Base-by-base conservation (phyloP, 2,888 invertebrate genomes). In the Eupelmus urozonus region DNA sequence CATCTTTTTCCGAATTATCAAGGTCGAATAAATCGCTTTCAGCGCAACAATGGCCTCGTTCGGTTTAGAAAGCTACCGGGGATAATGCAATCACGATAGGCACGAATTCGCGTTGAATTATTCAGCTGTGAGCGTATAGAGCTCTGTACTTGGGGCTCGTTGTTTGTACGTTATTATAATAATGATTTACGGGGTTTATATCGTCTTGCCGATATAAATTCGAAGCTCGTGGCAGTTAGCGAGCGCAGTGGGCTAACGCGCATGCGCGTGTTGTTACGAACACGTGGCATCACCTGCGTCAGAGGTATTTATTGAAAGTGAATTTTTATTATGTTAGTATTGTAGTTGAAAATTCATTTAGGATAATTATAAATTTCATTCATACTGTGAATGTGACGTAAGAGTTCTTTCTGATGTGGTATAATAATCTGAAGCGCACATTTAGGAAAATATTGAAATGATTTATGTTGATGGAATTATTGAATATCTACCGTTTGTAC, bases 181-280 rank as follows among this genome's bases (percentile, higher is more conserved):
- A 84, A 86, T 86, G 85, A 87, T 87, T 87, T 86, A 86, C 83
- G 83, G 85, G 83, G 82, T 84, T 85, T 84, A 84, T 86, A 86
- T 85, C 86, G 86, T 85, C 86, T 85, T 84, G 84, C 85, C 79
- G 84, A 85, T 85, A 86, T 86, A 87, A 87, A 87, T 87, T 87
- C 85, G 85, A 86, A 86, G 85, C 86, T 87, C 82, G 27, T 49
- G 51, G 9, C 72, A n/a, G 42, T 11, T 25, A 16, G 53, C 53
- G 5, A 23, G 9, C 70, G 3, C 42, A 16, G 16, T 53, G 23
- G 13, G 40, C 72, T 1, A 34, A 29, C 53, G 72, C 65, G 65
- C 71, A 66, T 71, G 66, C 74, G 66, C 45, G 16, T 51, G 2
- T 70, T 55, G 60, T 71, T 59, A 75, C 45, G 9, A 34, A 9